A percentile compares a stretch with the other conserved stretches of the same genome.
phyloP scores from a whole-genome alignment of 2,797 vertebrate genomes.

The Amazonetta brasiliensis region DNA sequence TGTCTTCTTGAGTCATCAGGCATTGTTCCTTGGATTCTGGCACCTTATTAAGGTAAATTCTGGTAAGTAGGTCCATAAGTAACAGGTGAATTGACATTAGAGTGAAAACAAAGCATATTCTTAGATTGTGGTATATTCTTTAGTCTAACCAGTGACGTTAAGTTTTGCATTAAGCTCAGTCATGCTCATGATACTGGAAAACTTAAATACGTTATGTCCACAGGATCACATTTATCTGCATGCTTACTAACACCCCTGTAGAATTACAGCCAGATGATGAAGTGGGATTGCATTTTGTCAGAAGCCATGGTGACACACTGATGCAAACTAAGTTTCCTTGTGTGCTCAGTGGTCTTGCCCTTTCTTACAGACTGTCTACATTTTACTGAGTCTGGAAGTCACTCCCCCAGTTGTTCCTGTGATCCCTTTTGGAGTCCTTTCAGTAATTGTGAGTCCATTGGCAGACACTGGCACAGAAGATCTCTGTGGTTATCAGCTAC shows the following conservation, averaged over 20 bases:
- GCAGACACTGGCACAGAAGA: background rate
- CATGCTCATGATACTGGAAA: background rate
- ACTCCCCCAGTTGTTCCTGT: background rate
- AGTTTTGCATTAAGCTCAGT: background rate
- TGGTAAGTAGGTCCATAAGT: background rate
- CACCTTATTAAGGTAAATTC: background rate
- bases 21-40: background rate
- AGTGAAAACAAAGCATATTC: background rate
- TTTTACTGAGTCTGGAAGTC: background rate
- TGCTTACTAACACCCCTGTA: background rate
- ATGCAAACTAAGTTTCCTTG: background rate
- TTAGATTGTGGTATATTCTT: background rate
- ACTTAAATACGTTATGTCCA: background rate
- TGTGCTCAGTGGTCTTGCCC: background rate
- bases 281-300: background rate
- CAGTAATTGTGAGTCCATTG: background rate
- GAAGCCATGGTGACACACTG: background rate
- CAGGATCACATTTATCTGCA: background rate
- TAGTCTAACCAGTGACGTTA: background rate
- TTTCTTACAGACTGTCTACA: background rate
- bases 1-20: background rate
- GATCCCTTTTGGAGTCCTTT: background rate
- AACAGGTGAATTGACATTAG: background rate
- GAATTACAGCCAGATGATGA: background rate
- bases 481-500: background rate